phyloP scores from a whole-genome alignment of 2,888 invertebrate species.

The Sympetrum striolatum region DNA sequence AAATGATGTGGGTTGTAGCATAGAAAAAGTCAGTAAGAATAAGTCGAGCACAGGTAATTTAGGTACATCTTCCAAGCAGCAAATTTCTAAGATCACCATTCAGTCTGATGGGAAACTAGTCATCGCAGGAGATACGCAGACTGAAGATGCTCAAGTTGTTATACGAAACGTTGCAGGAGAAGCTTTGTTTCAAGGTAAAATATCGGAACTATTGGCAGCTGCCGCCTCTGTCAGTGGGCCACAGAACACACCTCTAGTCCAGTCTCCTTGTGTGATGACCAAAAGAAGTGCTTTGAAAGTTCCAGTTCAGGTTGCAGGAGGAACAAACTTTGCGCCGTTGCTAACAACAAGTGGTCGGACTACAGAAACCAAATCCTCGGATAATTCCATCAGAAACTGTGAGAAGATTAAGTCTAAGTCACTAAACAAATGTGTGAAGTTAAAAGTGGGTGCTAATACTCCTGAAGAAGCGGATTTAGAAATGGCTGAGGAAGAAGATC shows the following conservation, averaged over 20 bases:
- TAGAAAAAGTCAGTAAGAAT: neutral
- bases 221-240: neutral
- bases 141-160: conserved; percentile 27
- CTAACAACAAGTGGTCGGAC: neutral
- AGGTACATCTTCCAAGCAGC: neutral
- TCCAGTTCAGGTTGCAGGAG: neutral
- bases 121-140: neutral
- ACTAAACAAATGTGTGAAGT: neutral
- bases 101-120: conserved; percentile 4
- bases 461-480: conserved; percentile 30
- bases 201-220: neutral
- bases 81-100: neutral
- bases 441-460: conserved; percentile 25
- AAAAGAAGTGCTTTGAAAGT: neutral
- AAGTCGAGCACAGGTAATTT: neutral
- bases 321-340: neutral
- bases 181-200: conserved; percentile 26
- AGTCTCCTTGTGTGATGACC: neutral
- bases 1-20: neutral
- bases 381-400: neutral
- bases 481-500: conserved; percentile 24
- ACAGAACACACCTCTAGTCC: conserved; percentile 20
- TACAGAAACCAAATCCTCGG: neutral
- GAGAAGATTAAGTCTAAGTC: neutral
- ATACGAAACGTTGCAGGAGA: conserved; percentile 12